Evolutionary conservation across 2,113 vertebrate genomes (phyloP), one percentile per base, ranked within the genome.

Genomic region (Pedionomus torquatus): DNA sequence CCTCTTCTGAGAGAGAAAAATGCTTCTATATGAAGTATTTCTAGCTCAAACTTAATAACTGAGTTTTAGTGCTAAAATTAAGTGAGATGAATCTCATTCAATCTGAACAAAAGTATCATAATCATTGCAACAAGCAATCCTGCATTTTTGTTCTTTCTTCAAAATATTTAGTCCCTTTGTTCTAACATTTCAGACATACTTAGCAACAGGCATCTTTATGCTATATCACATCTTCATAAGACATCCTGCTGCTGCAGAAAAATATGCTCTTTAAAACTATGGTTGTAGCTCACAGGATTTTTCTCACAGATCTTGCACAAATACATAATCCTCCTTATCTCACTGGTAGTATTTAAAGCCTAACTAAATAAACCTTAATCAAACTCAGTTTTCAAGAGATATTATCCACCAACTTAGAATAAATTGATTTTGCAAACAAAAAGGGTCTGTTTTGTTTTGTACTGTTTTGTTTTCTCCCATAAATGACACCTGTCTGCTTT

Each of bases 331-430:
- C 41, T 95, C 93, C 52, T 95, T 94, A 90, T 71, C 49, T 35
- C 71, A 52, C 74, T 95, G 81, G 74, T 57, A 85, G 17, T 78
- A 90, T 97, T 89, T 83, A 93, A 83, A 96, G 41, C 81, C 44
- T 94, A 92, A 93, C 39, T 71, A 41, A 41, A 65, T 96, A 97
- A 96, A 52, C 30, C 82, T 96, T 89, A 68, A 94, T 93, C 72
- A 85, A 63, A 94, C 39, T 68, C 75, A 77, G 74, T 26, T 76
- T 72, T 89, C 86, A 93, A 93, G 92, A 96, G 79, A 93, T 93
- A 92, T 92, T 93, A 72, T 71, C 49, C 69, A 63, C 55, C 61
- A 89, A 33, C 31, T 91, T 77, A 48, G 93, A 89, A 93, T 90
- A 94, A 96, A 95, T 70, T 60, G 72, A 61, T 93, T 94, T 94